Evolutionary conservation across 2,113 vertebrate genomes (phyloP), one percentile per base, ranked within the genome.

Genomic region (Larimichthys crocea): DNA sequence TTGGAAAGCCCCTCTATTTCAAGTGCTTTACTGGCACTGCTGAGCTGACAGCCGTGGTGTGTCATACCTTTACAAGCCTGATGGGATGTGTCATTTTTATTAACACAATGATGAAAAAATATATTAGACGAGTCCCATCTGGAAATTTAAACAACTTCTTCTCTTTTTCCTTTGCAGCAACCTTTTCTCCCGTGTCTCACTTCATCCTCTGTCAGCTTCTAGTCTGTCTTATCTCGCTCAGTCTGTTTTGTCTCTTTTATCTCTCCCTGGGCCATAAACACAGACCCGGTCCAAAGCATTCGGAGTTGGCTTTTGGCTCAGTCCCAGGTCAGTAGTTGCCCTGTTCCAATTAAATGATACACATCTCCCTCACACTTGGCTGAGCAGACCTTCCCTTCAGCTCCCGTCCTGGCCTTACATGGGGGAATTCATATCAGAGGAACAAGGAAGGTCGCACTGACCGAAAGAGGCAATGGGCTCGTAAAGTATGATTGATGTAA

Each of bases 261-360:
- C 80, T 79, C 75, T 42, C 31, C 35, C 49, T 10, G 40, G 26
- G 16, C n/a, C 56, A 2, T 72, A 67, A 89, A 84, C 75, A 66
- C 64, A 5, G 60, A 72, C 12, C 61, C 2, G 53, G 63, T 85
- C 72, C 69, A 50, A 40, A 65, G 80, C 72, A 61, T 74, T 78
- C 48, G 71, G 52, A 68, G 55, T 31, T 52, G 26, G 26, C 50
- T 40, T 63, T 74, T 89, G 88, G 91, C 85, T 66, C 29, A 1
- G 72, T 71, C 84, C 86, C 91, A 91, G 87, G 87, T 90, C 87
- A 91, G 88, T 87, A 92, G 92, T 90, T 86, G 80, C 86, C 90
- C 85, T n/a, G 83, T 91, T 40, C 87, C 79, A 93, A 93, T 91
- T 91, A 93, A 88, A 93, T 59, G 78, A 93, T 89, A 85, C 76